These are phyloP conservation scores for Dicyrtoma fusca DNA, from an alignment of 2,888 invertebrate species.

Conservation along the genomic window DNA sequence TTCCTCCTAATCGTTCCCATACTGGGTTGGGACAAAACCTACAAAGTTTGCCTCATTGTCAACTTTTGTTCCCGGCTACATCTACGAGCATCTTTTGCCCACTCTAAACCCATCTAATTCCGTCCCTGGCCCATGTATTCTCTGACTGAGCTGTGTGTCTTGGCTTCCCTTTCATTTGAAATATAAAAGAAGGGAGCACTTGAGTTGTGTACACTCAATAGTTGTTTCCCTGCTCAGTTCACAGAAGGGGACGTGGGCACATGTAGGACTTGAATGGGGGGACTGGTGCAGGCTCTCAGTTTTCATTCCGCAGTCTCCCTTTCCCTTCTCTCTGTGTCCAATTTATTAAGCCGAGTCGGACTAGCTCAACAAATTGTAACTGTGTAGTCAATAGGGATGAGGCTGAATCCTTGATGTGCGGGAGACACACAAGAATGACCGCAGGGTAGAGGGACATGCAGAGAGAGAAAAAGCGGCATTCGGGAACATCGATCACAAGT, in stretches of 20 bases:
- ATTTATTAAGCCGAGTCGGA: not conserved
- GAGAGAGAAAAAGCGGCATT: not conserved
- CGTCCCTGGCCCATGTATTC: no score
- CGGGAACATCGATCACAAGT: conserved; percentile 35
- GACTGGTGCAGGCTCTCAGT: not conserved
- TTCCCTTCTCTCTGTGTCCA: conserved; percentile 8
- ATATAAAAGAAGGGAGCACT: not conserved
- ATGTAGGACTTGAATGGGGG: not conserved
- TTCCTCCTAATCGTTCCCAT: not conserved
- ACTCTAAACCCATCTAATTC: no score
- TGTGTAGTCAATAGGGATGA: not conserved
- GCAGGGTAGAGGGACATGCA: no score
- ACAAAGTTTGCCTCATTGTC: no score
- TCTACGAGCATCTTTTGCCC: no score
- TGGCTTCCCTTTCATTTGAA: no score
- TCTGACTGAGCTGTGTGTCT: not conserved
- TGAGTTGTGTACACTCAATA: not conserved
- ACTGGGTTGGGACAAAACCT: no score
- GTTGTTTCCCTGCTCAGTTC: not conserved
- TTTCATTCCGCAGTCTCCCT: conserved; percentile 1
- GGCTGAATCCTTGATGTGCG: no score
- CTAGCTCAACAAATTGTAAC: not conserved
- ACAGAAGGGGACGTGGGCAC: not conserved
- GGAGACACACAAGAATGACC: no score
- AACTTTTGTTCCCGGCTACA: no score